Evolutionary conservation across 2,888 invertebrate genomes (phyloP).

Genomic region (Diadegma fenestrale): DNA sequence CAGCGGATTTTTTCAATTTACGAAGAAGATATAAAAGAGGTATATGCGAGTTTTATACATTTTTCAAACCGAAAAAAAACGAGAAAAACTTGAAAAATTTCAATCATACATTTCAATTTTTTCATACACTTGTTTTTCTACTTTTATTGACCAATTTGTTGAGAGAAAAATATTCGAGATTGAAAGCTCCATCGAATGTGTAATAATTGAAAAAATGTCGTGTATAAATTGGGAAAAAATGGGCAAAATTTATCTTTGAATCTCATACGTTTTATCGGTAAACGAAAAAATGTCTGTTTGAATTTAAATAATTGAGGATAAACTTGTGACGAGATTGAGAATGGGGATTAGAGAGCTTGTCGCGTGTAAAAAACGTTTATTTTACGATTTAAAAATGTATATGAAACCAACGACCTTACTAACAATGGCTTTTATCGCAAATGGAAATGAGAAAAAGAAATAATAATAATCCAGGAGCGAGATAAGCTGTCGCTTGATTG

Average conservation of each 20-base stretch:
- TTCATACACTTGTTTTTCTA: background rate
- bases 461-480: slow-evolving; percentile 36
- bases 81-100: background rate
- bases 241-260: slow-evolving; percentile 6
- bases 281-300: background rate
- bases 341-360: slow-evolving; percentile 36
- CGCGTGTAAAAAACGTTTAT: slow-evolving; percentile 62
- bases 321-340: slow-evolving; percentile 2
- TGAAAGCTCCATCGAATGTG: background rate
- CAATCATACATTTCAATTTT: background rate
- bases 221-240: too few species aligned
- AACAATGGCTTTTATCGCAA: slow-evolving; percentile 61
- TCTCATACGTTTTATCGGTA: background rate
- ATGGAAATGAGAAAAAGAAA: slow-evolving; percentile 59
- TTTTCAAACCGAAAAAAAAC: background rate
- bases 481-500: slow-evolving; percentile 45
- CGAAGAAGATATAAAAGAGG: slow-evolving; percentile 57
- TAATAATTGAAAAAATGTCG: background rate
- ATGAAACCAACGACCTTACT: slow-evolving; percentile 51
- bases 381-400: slow-evolving; percentile 5
- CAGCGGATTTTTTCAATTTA: slow-evolving; percentile 44
- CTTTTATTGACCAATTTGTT: background rate
- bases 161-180: background rate
- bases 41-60: slow-evolving; percentile 39
- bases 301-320: background rate